phyloP scores from a whole-genome alignment of 2,888 invertebrate species.

The Dryococelus australis region DNA sequence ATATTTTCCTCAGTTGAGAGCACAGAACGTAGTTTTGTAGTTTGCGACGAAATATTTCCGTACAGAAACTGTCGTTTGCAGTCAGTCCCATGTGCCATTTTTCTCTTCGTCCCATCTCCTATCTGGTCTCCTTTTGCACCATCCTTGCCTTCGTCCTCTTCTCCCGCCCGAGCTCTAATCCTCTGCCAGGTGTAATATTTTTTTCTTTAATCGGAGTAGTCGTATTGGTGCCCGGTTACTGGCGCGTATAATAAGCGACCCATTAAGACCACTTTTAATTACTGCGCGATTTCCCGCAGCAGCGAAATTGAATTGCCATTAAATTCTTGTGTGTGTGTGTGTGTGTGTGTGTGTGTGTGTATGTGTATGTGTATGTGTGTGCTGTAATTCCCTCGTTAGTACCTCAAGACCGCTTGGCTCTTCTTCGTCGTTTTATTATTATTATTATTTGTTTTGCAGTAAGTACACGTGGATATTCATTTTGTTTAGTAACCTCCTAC shows the following conservation, averaged over 20 bases:
- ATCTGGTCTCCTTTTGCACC: not conserved
- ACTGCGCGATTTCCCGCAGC: not conserved
- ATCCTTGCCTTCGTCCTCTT: not conserved
- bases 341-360: not conserved
- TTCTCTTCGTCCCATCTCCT: not conserved
- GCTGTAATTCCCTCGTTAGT: not conserved
- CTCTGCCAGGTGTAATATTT: not conserved
- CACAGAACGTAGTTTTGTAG: too few relatives aligned
- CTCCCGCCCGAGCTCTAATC: not conserved
- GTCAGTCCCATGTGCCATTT: not conserved
- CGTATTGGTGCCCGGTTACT: not conserved
- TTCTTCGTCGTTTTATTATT: too few relatives aligned
- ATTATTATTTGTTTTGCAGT: too few relatives aligned
- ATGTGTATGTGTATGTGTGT: not conserved
- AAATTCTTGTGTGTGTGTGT: not conserved
- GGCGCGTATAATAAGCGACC: not conserved
- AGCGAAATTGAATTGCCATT: not conserved
- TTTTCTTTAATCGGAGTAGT: not conserved
- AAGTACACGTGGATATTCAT: too few relatives aligned
- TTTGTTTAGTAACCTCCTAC: too few relatives aligned
- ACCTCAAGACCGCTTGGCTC: not conserved
- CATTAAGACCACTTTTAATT: slow-evolving; percentile 3
- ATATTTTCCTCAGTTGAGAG: too few relatives aligned
- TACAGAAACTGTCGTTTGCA: not conserved
- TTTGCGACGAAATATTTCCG: too few relatives aligned